These are phyloP conservation scores for Ochropacha duplaris DNA, from an alignment of 2,888 invertebrate genomes.

Conservation along the genomic window DNA sequence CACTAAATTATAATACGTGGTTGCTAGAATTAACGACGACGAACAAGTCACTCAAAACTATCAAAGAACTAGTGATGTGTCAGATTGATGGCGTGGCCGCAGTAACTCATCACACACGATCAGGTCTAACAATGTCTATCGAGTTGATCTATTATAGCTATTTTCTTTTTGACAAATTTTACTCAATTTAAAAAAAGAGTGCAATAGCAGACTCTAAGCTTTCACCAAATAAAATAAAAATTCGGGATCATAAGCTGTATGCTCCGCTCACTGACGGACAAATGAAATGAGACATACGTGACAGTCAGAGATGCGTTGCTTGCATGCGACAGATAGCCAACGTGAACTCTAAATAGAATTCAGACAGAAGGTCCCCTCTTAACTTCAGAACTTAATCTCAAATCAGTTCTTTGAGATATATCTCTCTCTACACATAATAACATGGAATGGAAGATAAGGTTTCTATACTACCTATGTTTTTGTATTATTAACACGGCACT, in stretches of 20 bases:
- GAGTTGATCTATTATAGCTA: not conserved
- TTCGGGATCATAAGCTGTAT: conserved; percentile 30
- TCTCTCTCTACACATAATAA: not conserved
- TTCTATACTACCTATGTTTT: no score
- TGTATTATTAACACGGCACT: no score
- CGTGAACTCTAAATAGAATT: not conserved
- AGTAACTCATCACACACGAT: no score
- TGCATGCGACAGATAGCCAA: conserved; percentile 4
- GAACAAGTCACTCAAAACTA: no score
- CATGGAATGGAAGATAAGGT: no score
- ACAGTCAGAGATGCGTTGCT: conserved; percentile 3
- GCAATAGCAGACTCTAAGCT: conserved; percentile 28
- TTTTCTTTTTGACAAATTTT: no score
- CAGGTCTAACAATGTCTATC: not conserved
- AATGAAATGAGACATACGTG: conserved; percentile 33
- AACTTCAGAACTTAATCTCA: not conserved
- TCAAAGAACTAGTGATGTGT: no score
- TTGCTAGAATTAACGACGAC: no score
- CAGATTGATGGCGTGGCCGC: no score
- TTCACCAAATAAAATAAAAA: conserved; percentile 29
- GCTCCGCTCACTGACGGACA: conserved; percentile 35
- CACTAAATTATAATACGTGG: no score
- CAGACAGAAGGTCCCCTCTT: not conserved
- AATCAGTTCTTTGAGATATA: not conserved
- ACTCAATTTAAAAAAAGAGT: conserved; percentile 15